phyloP scores from a whole-genome alignment of 1,140 invertebrate genomes.

The Lordiphosa collinella region DNA sequence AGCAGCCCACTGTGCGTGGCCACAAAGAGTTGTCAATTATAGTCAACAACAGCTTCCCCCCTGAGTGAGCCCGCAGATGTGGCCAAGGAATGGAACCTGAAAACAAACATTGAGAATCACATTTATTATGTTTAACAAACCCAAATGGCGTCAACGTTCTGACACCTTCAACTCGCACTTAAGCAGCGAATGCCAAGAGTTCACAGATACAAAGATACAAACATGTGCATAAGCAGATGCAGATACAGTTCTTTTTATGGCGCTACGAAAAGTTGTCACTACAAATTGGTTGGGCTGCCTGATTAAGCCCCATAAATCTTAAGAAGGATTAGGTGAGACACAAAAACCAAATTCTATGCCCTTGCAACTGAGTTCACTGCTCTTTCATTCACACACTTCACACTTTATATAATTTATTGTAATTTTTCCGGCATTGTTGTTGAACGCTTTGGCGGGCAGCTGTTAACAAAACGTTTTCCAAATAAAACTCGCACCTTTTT shows the following conservation, averaged over 20 bases:
- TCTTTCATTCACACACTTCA: slow-evolving; percentile 53
- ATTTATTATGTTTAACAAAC: slow-evolving; percentile 77
- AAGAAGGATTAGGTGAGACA: slow-evolving; percentile 43
- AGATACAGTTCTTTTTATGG: slow-evolving; percentile 55
- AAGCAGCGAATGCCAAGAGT: slow-evolving; percentile 9
- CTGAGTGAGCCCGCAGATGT: slow-evolving; percentile 6
- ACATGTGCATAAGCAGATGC: background rate
- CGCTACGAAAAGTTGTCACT: slow-evolving; percentile 67
- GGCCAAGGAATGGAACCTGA: slow-evolving; percentile 21
- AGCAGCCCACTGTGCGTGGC: slow-evolving; percentile 34
- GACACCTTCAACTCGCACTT: slow-evolving; percentile 60
- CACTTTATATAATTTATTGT: slow-evolving; percentile 78
- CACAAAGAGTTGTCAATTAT: slow-evolving; percentile 63
- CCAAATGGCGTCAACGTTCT: slow-evolving; percentile 66
- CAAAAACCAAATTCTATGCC: slow-evolving; percentile 2
- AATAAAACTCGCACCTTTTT: slow-evolving; percentile 70
- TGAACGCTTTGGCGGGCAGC: slow-evolving; percentile 38
- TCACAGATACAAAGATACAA: slow-evolving; percentile 28
- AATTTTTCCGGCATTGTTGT: slow-evolving; percentile 38
- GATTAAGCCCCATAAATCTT: slow-evolving; percentile 68
- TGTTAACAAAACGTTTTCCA: slow-evolving; percentile 74
- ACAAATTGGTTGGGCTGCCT: slow-evolving; percentile 65
- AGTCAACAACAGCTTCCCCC: slow-evolving; percentile 43
- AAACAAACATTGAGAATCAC: slow-evolving; percentile 55
- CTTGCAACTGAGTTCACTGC: slow-evolving; percentile 20